Evolutionary conservation across 1,140 invertebrate genomes (phyloP), one percentile per base, ranked within the genome.

Genomic region (Notospermus geniculatus): DNA sequence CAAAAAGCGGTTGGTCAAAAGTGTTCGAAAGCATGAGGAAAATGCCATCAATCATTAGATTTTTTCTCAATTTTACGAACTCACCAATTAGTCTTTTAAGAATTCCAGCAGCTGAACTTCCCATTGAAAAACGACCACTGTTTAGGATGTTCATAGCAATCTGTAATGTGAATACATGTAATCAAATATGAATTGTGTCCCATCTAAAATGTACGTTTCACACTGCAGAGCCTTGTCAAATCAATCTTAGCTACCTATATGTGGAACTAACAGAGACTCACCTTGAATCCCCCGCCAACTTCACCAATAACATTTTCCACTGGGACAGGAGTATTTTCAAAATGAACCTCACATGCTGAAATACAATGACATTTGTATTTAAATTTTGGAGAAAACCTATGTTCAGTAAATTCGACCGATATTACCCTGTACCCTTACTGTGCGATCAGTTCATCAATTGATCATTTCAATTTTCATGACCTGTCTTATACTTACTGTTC

Each of bases 101-200:
- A 15, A 73, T 66, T 11, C 77, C 83, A 55, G 82, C 80, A 19
- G 75, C 76, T 29, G 80, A 76, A 63, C 77, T 79, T 13, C 83
- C 92, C 95, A 99, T 99, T 68, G 95, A 95, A 83, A 99, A 99
- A 60, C 97, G 85, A 27, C 97, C 97, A 83, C 97, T 98, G 80
- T 99, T 99, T 9, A 99, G 84, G 78, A 99, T 98, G 76, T 94
- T 95, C 93, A 99, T 98, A 7, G 97, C 97, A 77, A 99, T 90
- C 78, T 80, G 55, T 27, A 66, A 54, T 23, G 15, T 39, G 0
- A 58, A n/a, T n/a, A n/a, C n/a, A n/a, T n/a, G n/a, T n/a, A n/a
- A n/a, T n/a, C 46, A 22, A 25, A 22, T 52, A 25, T 52, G 19
- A 19, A 52, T n/a, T 22, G 27, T 52, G 46, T 5, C 27, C 7